phyloP scores from a whole-genome alignment of 2,888 invertebrate genomes.

The Athetis lepigone region DNA sequence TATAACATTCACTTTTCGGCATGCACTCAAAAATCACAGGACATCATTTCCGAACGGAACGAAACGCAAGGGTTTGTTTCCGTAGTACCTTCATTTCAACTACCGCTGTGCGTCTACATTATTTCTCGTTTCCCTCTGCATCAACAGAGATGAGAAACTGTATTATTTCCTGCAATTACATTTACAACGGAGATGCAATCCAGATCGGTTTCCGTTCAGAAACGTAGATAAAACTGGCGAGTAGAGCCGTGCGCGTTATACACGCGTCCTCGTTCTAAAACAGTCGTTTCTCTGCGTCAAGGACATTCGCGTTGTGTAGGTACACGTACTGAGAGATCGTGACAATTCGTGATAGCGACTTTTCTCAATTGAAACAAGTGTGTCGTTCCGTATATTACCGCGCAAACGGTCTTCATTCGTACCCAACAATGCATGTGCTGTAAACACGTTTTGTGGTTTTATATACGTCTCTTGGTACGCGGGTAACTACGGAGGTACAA shows the following conservation, averaged over 20 bases:
- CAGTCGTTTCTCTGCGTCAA: conserved; percentile 70
- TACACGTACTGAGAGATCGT: conserved; percentile 63
- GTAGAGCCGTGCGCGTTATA: conserved; percentile 54
- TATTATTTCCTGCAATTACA: conserved; percentile 74
- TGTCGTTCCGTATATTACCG: conserved; percentile 65
- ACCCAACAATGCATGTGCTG: conserved; percentile 63
- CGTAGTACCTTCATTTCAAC: conserved; percentile 25
- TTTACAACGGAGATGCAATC: conserved; percentile 74
- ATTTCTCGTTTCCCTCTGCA: conserved; percentile 67
- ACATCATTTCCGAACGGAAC: conserved; percentile 39
- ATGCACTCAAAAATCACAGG: conserved; percentile 26
- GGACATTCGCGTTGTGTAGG: conserved; percentile 67
- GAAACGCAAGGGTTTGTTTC: conserved; percentile 69
- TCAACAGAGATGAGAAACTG: conserved; percentile 65
- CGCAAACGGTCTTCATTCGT: conserved; percentile 57
- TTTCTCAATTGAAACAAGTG: conserved; percentile 66
- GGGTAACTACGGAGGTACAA: conserved; percentile 71
- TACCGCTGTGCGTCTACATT: conserved; percentile 58
- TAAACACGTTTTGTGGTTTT: conserved; percentile 58
- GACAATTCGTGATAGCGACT: conserved; percentile 64
- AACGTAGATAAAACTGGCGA: conserved; percentile 66
- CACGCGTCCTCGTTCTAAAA: conserved; percentile 75
- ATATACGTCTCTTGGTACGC: conserved; percentile 66
- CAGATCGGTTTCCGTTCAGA: conserved; percentile 74
- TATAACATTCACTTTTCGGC: conserved; percentile 20